phyloP scores from a whole-genome alignment of 92 coral and sea anemone species.

The Umimayanthus kanabou region DNA sequence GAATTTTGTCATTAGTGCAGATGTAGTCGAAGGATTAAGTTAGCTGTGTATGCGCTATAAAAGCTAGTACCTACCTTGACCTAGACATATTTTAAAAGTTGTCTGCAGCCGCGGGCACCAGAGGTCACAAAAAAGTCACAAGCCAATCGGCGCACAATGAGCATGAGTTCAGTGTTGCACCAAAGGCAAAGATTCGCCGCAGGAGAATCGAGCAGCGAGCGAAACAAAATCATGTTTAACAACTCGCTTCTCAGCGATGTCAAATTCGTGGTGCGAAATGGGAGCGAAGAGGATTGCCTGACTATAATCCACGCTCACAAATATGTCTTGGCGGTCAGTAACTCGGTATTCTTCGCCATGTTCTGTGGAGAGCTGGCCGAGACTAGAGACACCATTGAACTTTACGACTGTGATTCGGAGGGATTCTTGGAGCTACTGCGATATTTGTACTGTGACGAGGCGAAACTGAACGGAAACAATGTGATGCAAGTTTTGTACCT shows the following conservation, averaged over 20 bases:
- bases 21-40: no score
- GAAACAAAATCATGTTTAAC: background rate
- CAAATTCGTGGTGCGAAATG: background rate
- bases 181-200: no score
- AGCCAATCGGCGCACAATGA: background rate
- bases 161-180: background rate
- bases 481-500: slow-evolving; percentile 44
- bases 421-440: slow-evolving; percentile 20
- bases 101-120: no score
- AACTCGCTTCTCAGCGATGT: background rate
- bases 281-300: background rate
- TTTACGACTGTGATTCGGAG: slow-evolving; percentile 9
- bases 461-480: slow-evolving; percentile 14
- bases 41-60: no score
- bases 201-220: background rate
- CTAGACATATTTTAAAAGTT: no score
- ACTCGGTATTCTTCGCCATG: background rate
- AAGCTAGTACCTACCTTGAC: no score
- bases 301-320: background rate
- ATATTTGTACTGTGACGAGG: slow-evolving; percentile 27
- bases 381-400: slow-evolving; percentile 29
- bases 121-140: no score
- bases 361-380: background rate
- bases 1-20: no score
- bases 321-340: background rate